These are phyloP conservation scores for Nephrotoma guestfalica DNA, from an alignment of 2,888 invertebrate species.

Conservation along the genomic window DNA sequence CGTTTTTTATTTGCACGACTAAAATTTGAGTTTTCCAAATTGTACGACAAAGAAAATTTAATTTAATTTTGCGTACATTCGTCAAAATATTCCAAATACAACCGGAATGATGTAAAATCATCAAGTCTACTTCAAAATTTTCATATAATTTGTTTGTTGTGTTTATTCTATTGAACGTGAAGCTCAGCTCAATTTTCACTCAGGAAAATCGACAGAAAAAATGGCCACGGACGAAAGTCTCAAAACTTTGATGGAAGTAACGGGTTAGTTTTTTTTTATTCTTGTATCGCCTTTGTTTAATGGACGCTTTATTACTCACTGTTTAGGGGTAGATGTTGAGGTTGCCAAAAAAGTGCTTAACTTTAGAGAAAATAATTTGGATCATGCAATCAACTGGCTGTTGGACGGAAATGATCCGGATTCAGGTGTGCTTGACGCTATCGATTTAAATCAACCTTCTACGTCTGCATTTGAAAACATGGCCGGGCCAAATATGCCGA, in stretches of 20 bases:
- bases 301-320: background rate
- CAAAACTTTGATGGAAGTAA: slow-evolving; percentile 22
- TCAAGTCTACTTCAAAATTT: background rate
- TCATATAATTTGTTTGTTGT: background rate
- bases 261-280: slow-evolving; percentile 16
- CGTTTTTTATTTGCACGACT: background rate
- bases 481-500: background rate
- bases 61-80: background rate
- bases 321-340: slow-evolving; percentile 7
- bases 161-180: background rate
- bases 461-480: background rate
- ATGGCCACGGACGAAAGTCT: background rate
- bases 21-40: background rate
- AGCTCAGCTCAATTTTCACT: background rate
- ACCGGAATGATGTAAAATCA: background rate
- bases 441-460: background rate
- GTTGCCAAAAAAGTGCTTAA: slow-evolving; percentile 9
- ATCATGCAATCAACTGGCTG: slow-evolving; percentile 11
- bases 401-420: slow-evolving; percentile 7
- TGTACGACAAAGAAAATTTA: background rate
- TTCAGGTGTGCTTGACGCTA: background rate
- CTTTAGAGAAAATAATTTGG: slow-evolving; percentile 8
- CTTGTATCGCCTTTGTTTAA: no score
- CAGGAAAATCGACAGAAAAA: background rate
- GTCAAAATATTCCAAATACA: background rate